Evolutionary conservation across 2,888 invertebrate genomes (phyloP), one percentile per base, ranked within the genome.

Genomic region (Bugulina stolonifera): DNA sequence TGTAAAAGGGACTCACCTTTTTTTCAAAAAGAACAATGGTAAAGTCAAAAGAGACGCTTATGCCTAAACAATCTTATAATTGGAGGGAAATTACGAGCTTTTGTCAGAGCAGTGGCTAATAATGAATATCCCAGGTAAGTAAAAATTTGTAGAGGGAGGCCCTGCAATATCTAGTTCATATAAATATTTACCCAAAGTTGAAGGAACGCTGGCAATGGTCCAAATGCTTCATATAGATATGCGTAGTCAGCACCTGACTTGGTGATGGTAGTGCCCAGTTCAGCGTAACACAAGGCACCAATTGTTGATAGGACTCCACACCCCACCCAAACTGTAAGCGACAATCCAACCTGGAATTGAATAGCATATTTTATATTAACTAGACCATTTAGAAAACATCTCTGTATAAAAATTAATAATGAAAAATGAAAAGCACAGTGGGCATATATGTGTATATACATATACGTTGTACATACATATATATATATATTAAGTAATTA

Each of bases 171-270:
- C n/a, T n/a, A n/a, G n/a, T n/a, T n/a, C n/a, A n/a, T n/a, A n/a
- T n/a, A n/a, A n/a, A n/a, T n/a, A 43, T 27, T 75, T 77, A 93
- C 90, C 93, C 93, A 94, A 73, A 94, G 87, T 74, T 91, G 88
- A 64, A 94, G 86, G 82, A 94, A 94, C 18, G 91, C 93, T 0
- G 91, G 89, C 73, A 93, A 86, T 0, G 92, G 92, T n/a, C 94
- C 94, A 82, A 94, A 94, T 32, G 93, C 80, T 70, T 91, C 90
- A 81, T 91, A 88, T 76, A 94, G 91, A 85, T 94, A 94, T 52
- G 93, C 93, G 85, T 93, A 94, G 84, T 94, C 94, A 72, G 93
- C 94, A 10, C 94, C 94, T 25, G 83, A 83, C 25, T 80, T 72
- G 22, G 78, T 78, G 69, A 83, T 83, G 0, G 83, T 82, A 1